These are phyloP conservation scores for Enteromius viviparus DNA, from an alignment of 2,797 vertebrate genomes.

Conservation along the genomic window DNA sequence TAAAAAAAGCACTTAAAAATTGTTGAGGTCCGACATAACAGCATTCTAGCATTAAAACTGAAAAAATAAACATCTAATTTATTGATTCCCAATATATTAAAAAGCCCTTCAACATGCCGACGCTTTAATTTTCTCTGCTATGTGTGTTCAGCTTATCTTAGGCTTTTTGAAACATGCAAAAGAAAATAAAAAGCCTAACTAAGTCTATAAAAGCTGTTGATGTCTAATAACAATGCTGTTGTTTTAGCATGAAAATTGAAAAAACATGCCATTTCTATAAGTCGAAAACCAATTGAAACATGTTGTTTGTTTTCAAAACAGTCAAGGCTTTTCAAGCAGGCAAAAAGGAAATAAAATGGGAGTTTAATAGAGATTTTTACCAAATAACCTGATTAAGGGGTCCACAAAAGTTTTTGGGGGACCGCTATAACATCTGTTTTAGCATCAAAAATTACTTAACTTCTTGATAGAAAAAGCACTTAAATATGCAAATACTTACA, in stretches of 20 bases:
- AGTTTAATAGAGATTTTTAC: neutral
- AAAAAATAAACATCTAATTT: neutral
- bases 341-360: neutral
- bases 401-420: conserved; percentile 43
- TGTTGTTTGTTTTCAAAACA: neutral
- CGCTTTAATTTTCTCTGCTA: conserved; percentile 11
- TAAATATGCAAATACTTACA: conserved; percentile 12
- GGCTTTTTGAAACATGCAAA: conserved; percentile 55
- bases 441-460: neutral
- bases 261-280: neutral
- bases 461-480: conserved; percentile 5
- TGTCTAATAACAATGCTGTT: conserved; percentile 11
- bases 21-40: neutral
- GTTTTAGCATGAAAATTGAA: neutral
- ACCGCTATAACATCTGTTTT: neutral
- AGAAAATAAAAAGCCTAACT: conserved; percentile 48
- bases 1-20: neutral
- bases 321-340: neutral
- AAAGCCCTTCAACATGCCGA: neutral
- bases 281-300: neutral
- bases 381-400: neutral
- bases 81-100: neutral
- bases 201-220: conserved; percentile 37
- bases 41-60: neutral
- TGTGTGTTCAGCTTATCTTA: neutral